Evolutionary conservation across 2,888 invertebrate species (phyloP).

Genomic region (Dryadula phaetusa): DNA sequence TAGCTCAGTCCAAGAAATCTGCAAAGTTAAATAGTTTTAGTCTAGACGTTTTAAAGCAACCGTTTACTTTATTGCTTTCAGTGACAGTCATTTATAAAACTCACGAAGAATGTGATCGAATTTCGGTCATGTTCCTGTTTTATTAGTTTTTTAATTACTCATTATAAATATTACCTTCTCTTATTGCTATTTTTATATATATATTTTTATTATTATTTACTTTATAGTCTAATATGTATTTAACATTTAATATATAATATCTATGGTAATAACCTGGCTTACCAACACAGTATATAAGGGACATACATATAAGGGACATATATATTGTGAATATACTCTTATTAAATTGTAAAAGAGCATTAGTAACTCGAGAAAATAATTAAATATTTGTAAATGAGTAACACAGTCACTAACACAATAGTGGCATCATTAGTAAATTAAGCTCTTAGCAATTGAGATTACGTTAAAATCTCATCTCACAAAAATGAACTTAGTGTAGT

Average conservation of each 20-base stretch:
- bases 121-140: constrained; percentile 15
- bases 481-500: neutral
- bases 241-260: too few species aligned
- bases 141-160: constrained; percentile 7
- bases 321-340: too few species aligned
- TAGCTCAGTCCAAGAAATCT: constrained; percentile 47
- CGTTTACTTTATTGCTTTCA: constrained; percentile 40
- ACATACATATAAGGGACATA: too few species aligned
- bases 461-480: constrained; percentile 3
- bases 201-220: neutral
- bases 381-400: neutral
- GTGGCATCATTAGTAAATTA: neutral
- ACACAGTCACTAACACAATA: neutral
- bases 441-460: neutral
- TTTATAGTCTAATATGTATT: neutral
- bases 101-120: constrained; percentile 35
- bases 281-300: too few species aligned
- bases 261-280: too few species aligned
- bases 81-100: constrained; percentile 36
- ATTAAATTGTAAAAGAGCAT: neutral
- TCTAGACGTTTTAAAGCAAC: constrained; percentile 46
- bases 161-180: neutral
- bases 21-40: constrained; percentile 44
- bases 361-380: neutral
- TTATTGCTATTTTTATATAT: neutral